Evolutionary conservation across 2,797 vertebrate species (phyloP).

Genomic region (Lepilemur septentrionalis): DNA sequence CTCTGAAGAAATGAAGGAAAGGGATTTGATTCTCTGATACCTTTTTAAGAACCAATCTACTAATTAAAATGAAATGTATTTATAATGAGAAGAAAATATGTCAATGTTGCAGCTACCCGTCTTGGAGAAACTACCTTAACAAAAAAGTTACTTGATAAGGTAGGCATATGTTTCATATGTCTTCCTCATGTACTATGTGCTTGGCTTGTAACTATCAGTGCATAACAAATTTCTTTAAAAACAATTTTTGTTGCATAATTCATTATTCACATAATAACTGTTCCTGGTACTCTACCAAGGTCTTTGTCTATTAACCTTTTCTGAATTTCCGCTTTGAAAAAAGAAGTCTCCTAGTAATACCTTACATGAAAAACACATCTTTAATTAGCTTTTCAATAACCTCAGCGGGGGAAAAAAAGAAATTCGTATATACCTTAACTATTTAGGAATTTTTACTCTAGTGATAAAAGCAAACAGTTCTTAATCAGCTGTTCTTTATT

Average conservation of each 20-base stretch:
- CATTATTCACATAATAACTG: conserved; percentile 42
- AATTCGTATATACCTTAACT: conserved; percentile 46
- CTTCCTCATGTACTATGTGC: neutral
- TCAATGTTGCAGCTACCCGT: neutral
- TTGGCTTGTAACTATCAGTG: neutral
- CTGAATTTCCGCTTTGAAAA: conserved; percentile 63
- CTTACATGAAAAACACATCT: conserved; percentile 42
- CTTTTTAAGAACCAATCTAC: neutral
- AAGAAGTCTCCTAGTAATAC: conserved; percentile 47
- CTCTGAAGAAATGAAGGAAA: neutral
- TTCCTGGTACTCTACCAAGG: conserved; percentile 34
- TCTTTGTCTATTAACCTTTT: conserved; percentile 73
- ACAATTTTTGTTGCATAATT: conserved; percentile 63
- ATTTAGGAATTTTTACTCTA: conserved; percentile 37
- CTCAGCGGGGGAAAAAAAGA: neutral
- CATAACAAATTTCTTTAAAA: conserved; percentile 51
- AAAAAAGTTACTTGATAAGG: conserved; percentile 14
- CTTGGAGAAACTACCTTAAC: conserved; percentile 39
- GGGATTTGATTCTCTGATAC: neutral
- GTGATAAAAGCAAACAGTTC: conserved; percentile 11
- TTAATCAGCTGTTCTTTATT: conserved; percentile 2
- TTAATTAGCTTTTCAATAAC: conserved; percentile 61
- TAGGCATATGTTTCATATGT: neutral
- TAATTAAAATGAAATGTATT: conserved; percentile 37
- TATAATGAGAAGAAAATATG: neutral